phyloP scores from a whole-genome alignment of 2,888 invertebrate species.

The Amblyteles armatorius region DNA sequence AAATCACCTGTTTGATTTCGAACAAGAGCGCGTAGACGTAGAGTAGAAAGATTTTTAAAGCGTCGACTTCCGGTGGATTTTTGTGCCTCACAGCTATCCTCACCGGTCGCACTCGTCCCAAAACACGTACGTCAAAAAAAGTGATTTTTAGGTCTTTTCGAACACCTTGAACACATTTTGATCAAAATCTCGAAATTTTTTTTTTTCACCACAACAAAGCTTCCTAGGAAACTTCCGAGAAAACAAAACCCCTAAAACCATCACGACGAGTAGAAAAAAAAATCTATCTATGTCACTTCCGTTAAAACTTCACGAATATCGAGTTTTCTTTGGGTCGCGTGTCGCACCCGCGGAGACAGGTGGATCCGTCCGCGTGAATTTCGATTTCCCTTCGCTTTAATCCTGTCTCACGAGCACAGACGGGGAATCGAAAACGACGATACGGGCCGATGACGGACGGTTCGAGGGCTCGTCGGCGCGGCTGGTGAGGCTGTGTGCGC shows the following conservation, averaged over 20 bases:
- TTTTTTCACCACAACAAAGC: too few species aligned
- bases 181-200: too few species aligned
- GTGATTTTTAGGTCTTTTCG: too few species aligned
- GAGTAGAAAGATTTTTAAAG: too few species aligned
- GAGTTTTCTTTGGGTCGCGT: background rate
- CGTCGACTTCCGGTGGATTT: background rate
- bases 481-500: slow-evolving; percentile 3
- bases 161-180: too few species aligned
- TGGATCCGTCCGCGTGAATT: background rate
- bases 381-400: slow-evolving; percentile 60
- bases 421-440: slow-evolving; percentile 57
- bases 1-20: slow-evolving; percentile 66
- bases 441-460: slow-evolving; percentile 55
- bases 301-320: background rate
- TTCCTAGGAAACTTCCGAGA: background rate
- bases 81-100: background rate
- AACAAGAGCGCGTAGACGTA: background rate
- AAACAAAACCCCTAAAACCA: background rate
- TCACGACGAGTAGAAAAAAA: background rate
- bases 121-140: slow-evolving; percentile 24
- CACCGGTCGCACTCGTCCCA: background rate
- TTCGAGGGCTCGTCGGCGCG: slow-evolving; percentile 23
- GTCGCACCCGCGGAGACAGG: slow-evolving; percentile 3
- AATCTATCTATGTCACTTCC: background rate
- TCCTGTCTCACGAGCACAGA: slow-evolving; percentile 10